Evolutionary conservation across 2,113 vertebrate genomes (phyloP).

Genomic region (Muntiacus reevesi): DNA sequence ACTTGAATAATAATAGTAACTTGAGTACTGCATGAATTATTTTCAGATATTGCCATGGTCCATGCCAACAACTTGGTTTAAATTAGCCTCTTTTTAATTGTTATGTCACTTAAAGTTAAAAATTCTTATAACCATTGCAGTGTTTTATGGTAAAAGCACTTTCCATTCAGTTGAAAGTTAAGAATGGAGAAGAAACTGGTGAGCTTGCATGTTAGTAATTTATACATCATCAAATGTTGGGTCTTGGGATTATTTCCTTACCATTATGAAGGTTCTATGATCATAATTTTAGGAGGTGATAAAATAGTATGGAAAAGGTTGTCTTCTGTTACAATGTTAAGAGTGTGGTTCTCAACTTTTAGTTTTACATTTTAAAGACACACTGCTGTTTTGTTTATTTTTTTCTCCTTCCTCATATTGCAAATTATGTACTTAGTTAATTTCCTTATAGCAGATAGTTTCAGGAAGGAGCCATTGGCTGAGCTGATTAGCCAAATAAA

Average conservation of each 20-base stretch:
- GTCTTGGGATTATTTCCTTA: neutral
- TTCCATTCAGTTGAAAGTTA: conserved; percentile 5
- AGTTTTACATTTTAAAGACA: conserved; percentile 1
- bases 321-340: neutral
- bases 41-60: conserved; percentile 5
- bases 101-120: neutral
- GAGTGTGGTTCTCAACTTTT: neutral
- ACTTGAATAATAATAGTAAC: neutral
- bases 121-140: neutral
- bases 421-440: conserved; percentile 43
- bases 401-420: conserved; percentile 56
- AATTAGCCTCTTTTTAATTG: conserved; percentile 17
- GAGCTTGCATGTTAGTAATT: neutral
- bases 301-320: neutral
- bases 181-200: neutral
- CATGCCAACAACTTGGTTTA: neutral
- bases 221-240: neutral
- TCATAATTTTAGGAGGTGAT: neutral
- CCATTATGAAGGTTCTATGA: neutral
- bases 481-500: conserved; percentile 59
- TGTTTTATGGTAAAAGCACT: neutral
- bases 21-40: neutral
- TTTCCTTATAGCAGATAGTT: conserved; percentile 60
- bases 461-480: conserved; percentile 43
- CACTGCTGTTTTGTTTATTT: neutral